These are phyloP conservation scores for Amaurobius ferox DNA, from an alignment of 2,888 invertebrate genomes.

Conservation along the genomic window DNA sequence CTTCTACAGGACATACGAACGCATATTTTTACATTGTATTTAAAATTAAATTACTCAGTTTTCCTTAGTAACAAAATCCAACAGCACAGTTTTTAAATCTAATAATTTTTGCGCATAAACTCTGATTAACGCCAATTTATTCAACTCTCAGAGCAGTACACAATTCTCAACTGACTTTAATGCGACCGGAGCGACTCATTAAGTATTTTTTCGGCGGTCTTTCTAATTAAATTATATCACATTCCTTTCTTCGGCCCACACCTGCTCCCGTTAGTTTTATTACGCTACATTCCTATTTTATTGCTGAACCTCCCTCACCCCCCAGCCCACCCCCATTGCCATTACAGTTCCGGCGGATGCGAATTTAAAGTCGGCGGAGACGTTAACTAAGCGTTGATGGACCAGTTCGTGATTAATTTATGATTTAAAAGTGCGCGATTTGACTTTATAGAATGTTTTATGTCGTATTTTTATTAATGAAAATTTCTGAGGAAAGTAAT, in stretches of 20 bases:
- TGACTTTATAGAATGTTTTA: too few relatives aligned
- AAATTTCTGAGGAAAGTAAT: too few relatives aligned
- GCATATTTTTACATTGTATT: too few relatives aligned
- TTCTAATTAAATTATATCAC: conserved; percentile 14
- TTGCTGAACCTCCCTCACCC: neutral
- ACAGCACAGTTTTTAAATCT: too few relatives aligned
- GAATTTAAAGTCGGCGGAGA: neutral
- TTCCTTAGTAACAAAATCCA: too few relatives aligned
- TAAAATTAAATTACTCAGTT: too few relatives aligned
- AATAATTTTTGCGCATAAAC: too few relatives aligned
- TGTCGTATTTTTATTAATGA: too few relatives aligned
- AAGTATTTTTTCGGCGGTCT: conserved; percentile 3
- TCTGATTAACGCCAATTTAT: too few relatives aligned
- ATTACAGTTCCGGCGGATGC: neutral
- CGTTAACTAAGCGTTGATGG: conserved; percentile 5
- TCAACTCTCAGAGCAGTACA: neutral
- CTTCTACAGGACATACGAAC: too few relatives aligned
- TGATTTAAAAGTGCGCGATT: too few relatives aligned
- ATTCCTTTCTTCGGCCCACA: neutral
- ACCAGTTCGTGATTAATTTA: neutral
- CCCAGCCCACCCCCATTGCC: neutral
- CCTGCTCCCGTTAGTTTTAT: conserved; percentile 16
- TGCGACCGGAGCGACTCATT: neutral
- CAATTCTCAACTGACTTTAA: neutral
- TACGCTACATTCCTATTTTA: conserved; percentile 4